Evolutionary conservation across 1,140 invertebrate genomes (phyloP), one percentile per base, ranked within the genome.

Genomic region (Pseudomyrmex dendroicus): DNA sequence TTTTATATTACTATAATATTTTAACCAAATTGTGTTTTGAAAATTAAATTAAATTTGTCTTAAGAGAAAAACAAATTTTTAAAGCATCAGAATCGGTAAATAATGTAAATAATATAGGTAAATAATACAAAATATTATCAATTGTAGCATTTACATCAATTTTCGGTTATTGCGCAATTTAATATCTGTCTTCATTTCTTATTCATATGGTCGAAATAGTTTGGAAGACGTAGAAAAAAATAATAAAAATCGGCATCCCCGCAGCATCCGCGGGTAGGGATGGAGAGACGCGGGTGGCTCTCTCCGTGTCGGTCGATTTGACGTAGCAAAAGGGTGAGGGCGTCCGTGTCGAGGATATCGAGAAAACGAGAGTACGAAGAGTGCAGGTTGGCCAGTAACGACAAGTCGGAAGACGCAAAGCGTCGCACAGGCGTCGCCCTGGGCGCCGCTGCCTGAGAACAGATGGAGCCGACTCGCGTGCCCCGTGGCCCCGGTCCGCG

Each of bases 381-480:
- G 70, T 73, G 82, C 54, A 67, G 52, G 20, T 76, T 48, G 54
- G 73, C 46, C 73, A 89, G 82, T 89, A 73, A 67, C 84, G 35
- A 35, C 35, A 57, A 85, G 72, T 76, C 72, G 73, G 54, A 56
- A 44, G 46, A 78, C 76, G 83, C 85, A 73, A 35, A 85, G 56
- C 73, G 80, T 76, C 83, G 87, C 83, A 66, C 86, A 72, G 63
- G 86, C 59, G 89, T 90, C 85, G 91, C 88, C 86, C 77, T 92
- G 86, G 89, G 86, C 90, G 88, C 90, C 86, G 82, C 85, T 86
- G 73, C 20, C 35, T 17, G 1, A 17, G 62, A 82, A 83, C 85
- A 84, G 83, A 93, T 93, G 92, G 92, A 93, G 82, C 85, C 92
- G 35, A 90, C 89, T 62, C 89, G 92, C 89, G 90, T 92, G 86